Conservation (phyloP, 2,113 vertebrate species). For the human (Homo sapiens) region DNA sequence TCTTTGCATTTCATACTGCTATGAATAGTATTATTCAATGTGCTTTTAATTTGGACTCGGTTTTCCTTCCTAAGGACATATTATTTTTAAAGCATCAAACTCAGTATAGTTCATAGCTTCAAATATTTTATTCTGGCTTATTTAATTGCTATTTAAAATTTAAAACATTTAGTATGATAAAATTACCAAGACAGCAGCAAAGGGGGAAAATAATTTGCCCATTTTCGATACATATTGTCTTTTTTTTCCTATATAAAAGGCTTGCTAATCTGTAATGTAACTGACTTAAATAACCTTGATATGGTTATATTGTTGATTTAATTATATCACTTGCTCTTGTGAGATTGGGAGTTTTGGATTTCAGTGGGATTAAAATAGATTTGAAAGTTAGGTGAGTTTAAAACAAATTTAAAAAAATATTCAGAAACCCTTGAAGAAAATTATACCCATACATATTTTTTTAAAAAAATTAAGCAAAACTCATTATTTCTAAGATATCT, state of each 20-base stretch:
- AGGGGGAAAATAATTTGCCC: not conserved
- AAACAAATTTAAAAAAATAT: not conserved
- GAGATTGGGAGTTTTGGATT: not conserved
- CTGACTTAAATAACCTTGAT: not conserved
- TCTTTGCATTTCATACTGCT: constrained; percentile 37
- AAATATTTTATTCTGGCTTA: constrained; percentile 23
- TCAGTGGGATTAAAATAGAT: constrained; percentile 30
- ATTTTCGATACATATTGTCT: not conserved
- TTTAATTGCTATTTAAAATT: constrained; percentile 33
- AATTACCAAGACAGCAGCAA: not conserved
- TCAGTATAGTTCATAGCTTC: not conserved
- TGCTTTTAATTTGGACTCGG: constrained; percentile 12
- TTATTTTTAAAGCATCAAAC: constrained; percentile 34
- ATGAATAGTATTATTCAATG: constrained; percentile 31
- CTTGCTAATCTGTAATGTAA: not conserved
- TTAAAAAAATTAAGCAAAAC: not conserved
- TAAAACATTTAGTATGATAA: not conserved
- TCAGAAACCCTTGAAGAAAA: not conserved
- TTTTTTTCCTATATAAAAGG: not conserved
- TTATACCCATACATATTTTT: not conserved
- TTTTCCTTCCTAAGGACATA: constrained; percentile 19
- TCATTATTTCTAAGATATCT: not conserved
- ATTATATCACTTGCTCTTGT: not conserved
- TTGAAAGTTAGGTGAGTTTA: not conserved
- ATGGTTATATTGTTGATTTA: not conserved